phyloP scores from a whole-genome alignment of 2,888 invertebrate species.

The Alcis repandata region DNA sequence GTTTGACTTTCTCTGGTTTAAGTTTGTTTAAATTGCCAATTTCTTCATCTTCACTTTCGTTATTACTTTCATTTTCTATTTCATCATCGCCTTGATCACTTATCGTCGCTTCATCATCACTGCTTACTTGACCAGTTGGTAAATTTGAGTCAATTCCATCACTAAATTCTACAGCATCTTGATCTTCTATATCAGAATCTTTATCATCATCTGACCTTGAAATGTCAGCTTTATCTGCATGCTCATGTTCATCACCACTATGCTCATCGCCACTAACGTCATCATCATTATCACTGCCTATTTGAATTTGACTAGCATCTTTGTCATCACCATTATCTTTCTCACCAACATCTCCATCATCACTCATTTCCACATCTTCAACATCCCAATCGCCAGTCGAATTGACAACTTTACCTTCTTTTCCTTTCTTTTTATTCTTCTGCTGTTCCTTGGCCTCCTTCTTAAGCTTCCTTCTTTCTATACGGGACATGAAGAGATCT shows the following conservation, averaged over 20 bases:
- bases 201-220: constrained; percentile 32
- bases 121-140: constrained; percentile 41
- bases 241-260: constrained; percentile 26
- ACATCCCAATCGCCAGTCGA: constrained; percentile 71
- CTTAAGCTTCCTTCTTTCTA: constrained; percentile 74
- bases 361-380: constrained; percentile 56
- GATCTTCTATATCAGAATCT: constrained; percentile 26
- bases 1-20: constrained; percentile 25
- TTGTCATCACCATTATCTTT: constrained; percentile 33
- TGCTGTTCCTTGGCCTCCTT: constrained; percentile 74
- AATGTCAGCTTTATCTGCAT: constrained; percentile 17
- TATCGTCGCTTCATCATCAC: constrained; percentile 18
- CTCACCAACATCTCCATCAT: constrained; percentile 35
- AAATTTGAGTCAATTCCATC: constrained; percentile 14
- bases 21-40: constrained; percentile 32
- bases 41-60: constrained; percentile 29
- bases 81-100: constrained; percentile 28
- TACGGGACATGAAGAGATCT: constrained; percentile 78
- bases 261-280: no score
- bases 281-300: constrained; percentile 21
- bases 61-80: constrained; percentile 38
- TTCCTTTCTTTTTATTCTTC: constrained; percentile 66
- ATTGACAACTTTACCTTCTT: constrained; percentile 58
- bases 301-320: background rate
- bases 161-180: constrained; percentile 36